Evolutionary conservation across 2,797 vertebrate species (phyloP).

Genomic region (Sebastes alutus): DNA sequence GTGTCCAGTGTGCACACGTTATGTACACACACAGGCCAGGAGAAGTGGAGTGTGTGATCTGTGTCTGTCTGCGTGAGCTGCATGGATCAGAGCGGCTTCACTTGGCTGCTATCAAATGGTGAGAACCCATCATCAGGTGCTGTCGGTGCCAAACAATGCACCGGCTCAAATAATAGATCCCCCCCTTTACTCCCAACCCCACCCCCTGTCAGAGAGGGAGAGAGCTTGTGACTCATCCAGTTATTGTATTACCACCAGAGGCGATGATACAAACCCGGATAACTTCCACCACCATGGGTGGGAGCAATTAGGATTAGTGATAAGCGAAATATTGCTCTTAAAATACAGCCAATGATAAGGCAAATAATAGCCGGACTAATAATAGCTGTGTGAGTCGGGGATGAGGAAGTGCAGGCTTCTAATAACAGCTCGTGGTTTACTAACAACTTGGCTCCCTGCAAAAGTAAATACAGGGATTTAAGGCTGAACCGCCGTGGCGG

Average conservation of each 20-base stretch:
- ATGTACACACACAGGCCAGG: background rate
- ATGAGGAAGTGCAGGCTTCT: conserved; percentile 70
- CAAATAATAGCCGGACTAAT: conserved; percentile 74
- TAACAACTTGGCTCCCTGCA: conserved; percentile 66
- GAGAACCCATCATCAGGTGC: conserved; percentile 57
- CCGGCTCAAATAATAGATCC: conserved; percentile 58
- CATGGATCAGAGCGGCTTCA: conserved; percentile 14
- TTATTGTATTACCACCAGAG: conserved; percentile 71
- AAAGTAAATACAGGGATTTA: conserved; percentile 72
- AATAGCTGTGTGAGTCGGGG: conserved; percentile 67
- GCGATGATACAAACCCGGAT: conserved; percentile 57
- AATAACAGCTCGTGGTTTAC: conserved; percentile 74
- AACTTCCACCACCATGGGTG: conserved; percentile 54
- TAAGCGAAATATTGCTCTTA: conserved; percentile 71
- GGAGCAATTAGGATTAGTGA: conserved; percentile 70
- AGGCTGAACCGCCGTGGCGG: conserved; percentile 46
- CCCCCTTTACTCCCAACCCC: conserved; percentile 22
- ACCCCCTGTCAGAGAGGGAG: conserved; percentile 15
- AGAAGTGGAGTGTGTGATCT: conserved; percentile 13
- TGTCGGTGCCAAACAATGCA: conserved; percentile 60
- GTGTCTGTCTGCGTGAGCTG: conserved; percentile 19
- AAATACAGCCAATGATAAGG: conserved; percentile 72
- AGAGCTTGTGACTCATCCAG: conserved; percentile 67
- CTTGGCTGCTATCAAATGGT: conserved; percentile 52
- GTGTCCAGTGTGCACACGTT: background rate